Evolutionary conservation across 53 echinoderm and acorn worm genomes (phyloP), one percentile per base, ranked within the genome.

Genomic region (Stichopus horrens): DNA sequence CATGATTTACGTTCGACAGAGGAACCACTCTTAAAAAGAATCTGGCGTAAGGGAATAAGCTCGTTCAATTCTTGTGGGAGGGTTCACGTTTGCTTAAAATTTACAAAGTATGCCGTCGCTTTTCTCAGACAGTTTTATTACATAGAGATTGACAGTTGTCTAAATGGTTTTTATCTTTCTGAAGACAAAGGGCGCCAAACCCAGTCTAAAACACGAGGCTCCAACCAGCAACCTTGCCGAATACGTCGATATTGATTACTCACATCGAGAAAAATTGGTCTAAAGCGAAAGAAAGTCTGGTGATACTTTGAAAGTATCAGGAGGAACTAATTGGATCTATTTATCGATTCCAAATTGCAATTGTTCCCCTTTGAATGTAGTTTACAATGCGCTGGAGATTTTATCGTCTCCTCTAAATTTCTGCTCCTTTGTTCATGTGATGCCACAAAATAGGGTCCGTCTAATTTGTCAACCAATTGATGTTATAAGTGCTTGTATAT

Each of bases 111-210:
- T 63, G 4, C 16, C 37, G 10, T 63, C 16, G 10, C 10, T 16
- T 63, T 63, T 63, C 63, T 63, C 63, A 63, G 63, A 63, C 63
- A 63, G 63, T 13, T 54, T 54, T 16, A 54, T 51, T 79, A 18
- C 19, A 79, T 79, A n/a, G 79, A 79, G 55, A 18, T 53, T 79
- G 79, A 79, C 79, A 79, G 10, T 55, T 7, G 18, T 19, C 53
- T 79, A 75, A 75, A 75, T 52, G 23, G 23, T 11, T 78, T 7
- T 19, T n/a, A 53, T 79, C 53, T 16, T 63, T 54, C 53, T 79
- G 54, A 79, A 16, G 53, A 19, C 19, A 19, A 54, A 79, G 53
- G 79, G 55, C 79, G 79, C 79, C 79, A 55, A 79, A 54, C 54
- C 14, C 55, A 18, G 5, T 19, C 55, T 13, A 54, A 53, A 54